Conservation (phyloP, 2,113 vertebrate genomes). For the Rhagologus leucostigma region DNA sequence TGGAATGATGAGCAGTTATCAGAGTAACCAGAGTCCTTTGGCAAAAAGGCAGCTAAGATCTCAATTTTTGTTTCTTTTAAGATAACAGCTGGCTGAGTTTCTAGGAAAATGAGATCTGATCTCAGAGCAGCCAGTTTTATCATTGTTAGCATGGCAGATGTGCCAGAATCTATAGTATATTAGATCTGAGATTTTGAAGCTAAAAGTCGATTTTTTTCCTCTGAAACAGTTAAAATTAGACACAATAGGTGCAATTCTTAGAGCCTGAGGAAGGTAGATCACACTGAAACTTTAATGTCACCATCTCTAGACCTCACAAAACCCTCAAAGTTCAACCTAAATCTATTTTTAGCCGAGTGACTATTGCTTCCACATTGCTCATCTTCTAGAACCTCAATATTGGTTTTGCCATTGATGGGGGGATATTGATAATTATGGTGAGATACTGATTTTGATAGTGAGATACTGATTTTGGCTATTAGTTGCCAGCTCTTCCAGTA, state of each 20-base stretch:
- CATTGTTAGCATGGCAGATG: neutral
- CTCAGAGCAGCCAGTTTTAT: neutral
- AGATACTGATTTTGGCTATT: neutral
- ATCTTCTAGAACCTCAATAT: neutral
- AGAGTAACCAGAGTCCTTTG: neutral
- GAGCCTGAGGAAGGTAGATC: neutral
- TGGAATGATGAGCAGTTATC: neutral
- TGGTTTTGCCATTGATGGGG: neutral
- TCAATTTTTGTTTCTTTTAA: neutral
- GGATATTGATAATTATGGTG: neutral
- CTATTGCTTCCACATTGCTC: neutral
- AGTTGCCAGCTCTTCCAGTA: neutral
- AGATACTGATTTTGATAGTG: neutral
- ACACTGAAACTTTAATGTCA: neutral
- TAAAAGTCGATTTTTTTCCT: neutral
- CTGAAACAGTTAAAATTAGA: neutral
- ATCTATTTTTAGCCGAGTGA: neutral
- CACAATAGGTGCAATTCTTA: neutral
- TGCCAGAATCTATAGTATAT: neutral
- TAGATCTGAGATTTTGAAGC: neutral
- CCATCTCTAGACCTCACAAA: neutral
- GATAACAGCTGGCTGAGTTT: neutral
- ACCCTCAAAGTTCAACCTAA: neutral
- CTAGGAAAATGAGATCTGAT: neutral
- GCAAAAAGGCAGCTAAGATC: neutral